phyloP scores from a whole-genome alignment of 2,888 invertebrate genomes.

The Perithous albicinctus region DNA sequence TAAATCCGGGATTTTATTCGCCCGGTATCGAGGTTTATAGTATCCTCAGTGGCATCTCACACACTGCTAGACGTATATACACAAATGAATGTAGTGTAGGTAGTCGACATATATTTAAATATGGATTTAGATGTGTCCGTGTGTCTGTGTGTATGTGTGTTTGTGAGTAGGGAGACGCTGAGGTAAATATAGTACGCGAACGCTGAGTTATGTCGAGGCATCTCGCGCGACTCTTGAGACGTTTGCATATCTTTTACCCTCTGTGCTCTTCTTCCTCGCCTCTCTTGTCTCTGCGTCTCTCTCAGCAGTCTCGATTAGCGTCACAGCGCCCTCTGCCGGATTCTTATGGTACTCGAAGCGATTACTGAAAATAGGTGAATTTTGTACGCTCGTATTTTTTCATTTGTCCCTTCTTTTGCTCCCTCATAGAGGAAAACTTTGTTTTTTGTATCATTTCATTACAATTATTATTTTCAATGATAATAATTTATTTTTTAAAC shows the following conservation, averaged over 20 bases:
- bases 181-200: constrained; percentile 51
- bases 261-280: constrained; percentile 67
- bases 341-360: not conserved
- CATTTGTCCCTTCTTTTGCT: not conserved
- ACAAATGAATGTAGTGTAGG: constrained; percentile 63
- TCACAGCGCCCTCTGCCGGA: not conserved
- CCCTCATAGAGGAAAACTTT: too few relatives aligned
- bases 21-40: constrained; percentile 84
- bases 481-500: not conserved
- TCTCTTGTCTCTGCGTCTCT: constrained; percentile 53
- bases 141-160: constrained; percentile 68
- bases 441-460: too few relatives aligned
- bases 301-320: constrained; percentile 22
- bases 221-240: constrained; percentile 78
- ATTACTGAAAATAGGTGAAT: not conserved
- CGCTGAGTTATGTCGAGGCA: constrained; percentile 82
- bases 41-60: constrained; percentile 78
- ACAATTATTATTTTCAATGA: too few relatives aligned
- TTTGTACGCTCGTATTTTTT: not conserved
- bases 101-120: constrained; percentile 66
- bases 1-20: constrained; percentile 84
- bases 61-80: constrained; percentile 33
- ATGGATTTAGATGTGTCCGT: constrained; percentile 69
- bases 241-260: constrained; percentile 82
- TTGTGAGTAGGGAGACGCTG: constrained; percentile 22